These are phyloP conservation scores for Buathra laborator DNA, from an alignment of 2,888 invertebrate genomes.

Conservation along the genomic window DNA sequence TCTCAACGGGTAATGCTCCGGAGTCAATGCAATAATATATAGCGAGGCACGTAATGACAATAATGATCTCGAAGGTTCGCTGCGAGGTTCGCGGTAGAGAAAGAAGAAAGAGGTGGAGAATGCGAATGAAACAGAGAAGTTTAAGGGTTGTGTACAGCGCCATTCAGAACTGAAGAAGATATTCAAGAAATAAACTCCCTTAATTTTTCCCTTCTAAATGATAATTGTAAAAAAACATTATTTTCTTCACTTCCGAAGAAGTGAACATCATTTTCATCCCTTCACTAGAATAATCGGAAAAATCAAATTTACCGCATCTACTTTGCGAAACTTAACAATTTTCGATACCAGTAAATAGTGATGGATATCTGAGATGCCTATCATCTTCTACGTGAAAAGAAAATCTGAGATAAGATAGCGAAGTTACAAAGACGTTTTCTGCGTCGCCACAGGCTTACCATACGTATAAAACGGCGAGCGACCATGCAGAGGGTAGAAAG, in stretches of 20 bases:
- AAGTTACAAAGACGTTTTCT: too few relatives aligned
- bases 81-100: constrained; percentile 43
- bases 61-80: constrained; percentile 69
- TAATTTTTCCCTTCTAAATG: neutral
- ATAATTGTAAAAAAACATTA: neutral
- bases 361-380: too few relatives aligned
- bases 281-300: neutral
- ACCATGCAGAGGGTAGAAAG: constrained; percentile 3
- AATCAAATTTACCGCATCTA: too few relatives aligned
- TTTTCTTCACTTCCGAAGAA: neutral
- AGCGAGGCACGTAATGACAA: constrained; percentile 72
- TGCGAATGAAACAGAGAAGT: constrained; percentile 35
- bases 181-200: neutral
- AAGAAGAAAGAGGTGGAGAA: constrained; percentile 22
- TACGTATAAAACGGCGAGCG: neutral
- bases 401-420: too few relatives aligned
- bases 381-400: too few relatives aligned
- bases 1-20: constrained; percentile 64
- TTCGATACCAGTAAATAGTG: too few relatives aligned
- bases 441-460: too few relatives aligned
- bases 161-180: constrained; percentile 8
- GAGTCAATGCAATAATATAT: constrained; percentile 69
- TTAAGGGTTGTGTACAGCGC: constrained; percentile 30
- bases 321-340: too few relatives aligned
- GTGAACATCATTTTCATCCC: neutral